Percentiles rank a stretch among this genome's conserved stretches.
These are phyloP conservation scores for Meganola albula DNA, from an alignment of 2,888 invertebrate species.

Conservation along the genomic window DNA sequence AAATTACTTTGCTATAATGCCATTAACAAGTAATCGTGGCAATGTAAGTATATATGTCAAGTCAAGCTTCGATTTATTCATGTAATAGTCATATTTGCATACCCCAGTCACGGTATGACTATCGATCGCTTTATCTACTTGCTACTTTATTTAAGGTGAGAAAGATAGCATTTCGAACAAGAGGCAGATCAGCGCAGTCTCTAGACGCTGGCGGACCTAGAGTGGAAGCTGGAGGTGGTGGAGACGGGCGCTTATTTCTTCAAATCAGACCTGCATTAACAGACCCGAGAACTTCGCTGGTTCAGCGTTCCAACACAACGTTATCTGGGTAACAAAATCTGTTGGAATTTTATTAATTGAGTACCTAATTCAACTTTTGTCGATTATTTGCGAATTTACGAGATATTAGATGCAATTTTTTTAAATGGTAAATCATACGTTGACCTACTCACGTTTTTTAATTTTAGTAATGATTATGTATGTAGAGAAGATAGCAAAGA, in stretches of 20 bases:
- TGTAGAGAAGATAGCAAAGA: conserved; percentile 56
- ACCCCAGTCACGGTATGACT: no score
- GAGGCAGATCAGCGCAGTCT: conserved; percentile 70
- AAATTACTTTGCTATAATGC: conserved; percentile 50
- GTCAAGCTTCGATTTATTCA: background rate
- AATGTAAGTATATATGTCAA: conserved; percentile 58
- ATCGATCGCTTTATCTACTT: conserved; percentile 8
- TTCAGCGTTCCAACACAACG: conserved; percentile 72
- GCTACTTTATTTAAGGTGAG: conserved; percentile 47
- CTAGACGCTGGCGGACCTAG: conserved; percentile 54
- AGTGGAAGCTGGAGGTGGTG: conserved; percentile 46
- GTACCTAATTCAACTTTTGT: no score
- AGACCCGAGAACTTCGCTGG: conserved; percentile 49
- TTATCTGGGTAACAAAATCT: conserved; percentile 51
- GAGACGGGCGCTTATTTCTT: conserved; percentile 61
- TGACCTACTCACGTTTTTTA: no score
- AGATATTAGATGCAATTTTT: no score
- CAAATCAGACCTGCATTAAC: conserved; percentile 70
- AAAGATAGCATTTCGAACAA: conserved; percentile 64
- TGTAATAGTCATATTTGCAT: background rate
- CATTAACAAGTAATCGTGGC: conserved; percentile 65
- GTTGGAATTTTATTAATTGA: no score
- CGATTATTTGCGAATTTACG: no score
- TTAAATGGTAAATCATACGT: no score
- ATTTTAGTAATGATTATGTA: conserved; percentile 30